Conservation (phyloP, 2,797 vertebrate genomes). For the Epinephelus malabaricus region DNA sequence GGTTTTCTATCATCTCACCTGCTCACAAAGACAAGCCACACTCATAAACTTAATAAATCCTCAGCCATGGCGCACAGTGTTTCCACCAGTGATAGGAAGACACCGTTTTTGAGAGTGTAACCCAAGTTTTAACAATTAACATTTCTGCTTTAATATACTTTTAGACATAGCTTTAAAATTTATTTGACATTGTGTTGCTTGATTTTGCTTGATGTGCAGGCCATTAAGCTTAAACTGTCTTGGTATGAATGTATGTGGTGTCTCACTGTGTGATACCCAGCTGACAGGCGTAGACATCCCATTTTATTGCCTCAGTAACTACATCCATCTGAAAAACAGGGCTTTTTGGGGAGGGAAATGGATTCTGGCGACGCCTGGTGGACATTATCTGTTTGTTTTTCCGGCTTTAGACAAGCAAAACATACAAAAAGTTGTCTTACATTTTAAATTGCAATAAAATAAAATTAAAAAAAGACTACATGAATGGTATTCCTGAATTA, state of each 20-base stretch:
- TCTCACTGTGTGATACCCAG: conserved; percentile 17
- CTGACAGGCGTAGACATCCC: conserved; percentile 42
- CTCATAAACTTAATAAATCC: background rate
- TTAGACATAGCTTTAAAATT: background rate
- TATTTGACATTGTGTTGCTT: background rate
- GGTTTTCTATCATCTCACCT: background rate
- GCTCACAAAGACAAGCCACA: background rate
- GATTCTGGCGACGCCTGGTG: conserved; percentile 72
- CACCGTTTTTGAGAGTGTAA: background rate
- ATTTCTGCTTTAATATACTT: background rate
- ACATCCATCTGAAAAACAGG: conserved; percentile 8
- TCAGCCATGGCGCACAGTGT: background rate
- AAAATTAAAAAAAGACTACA: background rate
- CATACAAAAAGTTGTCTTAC: background rate
- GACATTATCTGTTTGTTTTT: background rate
- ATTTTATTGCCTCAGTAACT: conserved; percentile 39
- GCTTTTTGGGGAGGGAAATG: background rate
- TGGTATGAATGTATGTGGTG: background rate
- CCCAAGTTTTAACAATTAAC: background rate
- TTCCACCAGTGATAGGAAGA: background rate
- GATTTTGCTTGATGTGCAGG: background rate
- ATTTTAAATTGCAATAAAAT: no score
- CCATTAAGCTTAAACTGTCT: background rate
- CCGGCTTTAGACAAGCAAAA: background rate
- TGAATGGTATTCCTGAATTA: background rate